Conservation (phyloP, 2,113 vertebrate genomes). For the Urocolius indicus region DNA sequence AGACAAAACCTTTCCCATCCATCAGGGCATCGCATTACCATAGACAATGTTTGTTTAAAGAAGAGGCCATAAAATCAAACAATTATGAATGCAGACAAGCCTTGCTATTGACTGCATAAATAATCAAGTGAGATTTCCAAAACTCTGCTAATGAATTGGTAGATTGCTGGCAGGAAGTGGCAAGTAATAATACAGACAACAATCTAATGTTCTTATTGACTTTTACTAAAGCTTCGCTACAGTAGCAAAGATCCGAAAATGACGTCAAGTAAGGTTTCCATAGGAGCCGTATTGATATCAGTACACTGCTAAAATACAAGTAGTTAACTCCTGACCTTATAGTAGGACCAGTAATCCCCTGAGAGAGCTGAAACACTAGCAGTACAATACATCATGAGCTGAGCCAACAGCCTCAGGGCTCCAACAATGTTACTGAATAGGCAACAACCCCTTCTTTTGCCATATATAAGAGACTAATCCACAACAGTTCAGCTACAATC, state of each 20-base stretch:
- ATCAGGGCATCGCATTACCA: conserved; percentile 96
- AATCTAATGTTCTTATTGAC: conserved; percentile 87
- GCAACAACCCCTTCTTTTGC: conserved; percentile 54
- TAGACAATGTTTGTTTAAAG: conserved; percentile 99
- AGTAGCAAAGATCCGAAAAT: conserved; percentile 80
- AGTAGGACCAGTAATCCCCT: conserved; percentile 74
- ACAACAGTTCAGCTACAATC: conserved; percentile 56
- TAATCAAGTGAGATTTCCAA: conserved; percentile 88
- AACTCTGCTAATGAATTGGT: conserved; percentile 94
- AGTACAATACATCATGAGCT: conserved; percentile 76
- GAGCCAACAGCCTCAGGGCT: conserved; percentile 72
- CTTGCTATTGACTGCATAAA: conserved; percentile 94
- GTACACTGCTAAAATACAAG: conserved; percentile 81
- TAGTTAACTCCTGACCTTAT: conserved; percentile 86
- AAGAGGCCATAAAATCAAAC: conserved; percentile 96
- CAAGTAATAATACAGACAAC: conserved; percentile 91
- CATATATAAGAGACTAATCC: conserved; percentile 61
- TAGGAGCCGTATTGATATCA: conserved; percentile 83
- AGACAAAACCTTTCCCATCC: conserved; percentile 91
- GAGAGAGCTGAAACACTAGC: conserved; percentile 75
- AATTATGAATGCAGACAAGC: conserved; percentile 97
- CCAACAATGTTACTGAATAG: conserved; percentile 56
- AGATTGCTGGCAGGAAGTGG: conserved; percentile 85
- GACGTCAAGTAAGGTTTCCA: conserved; percentile 85
- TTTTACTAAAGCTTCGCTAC: conserved; percentile 83